phyloP scores from a whole-genome alignment of 2,113 vertebrate species.

The Morone saxatilis region DNA sequence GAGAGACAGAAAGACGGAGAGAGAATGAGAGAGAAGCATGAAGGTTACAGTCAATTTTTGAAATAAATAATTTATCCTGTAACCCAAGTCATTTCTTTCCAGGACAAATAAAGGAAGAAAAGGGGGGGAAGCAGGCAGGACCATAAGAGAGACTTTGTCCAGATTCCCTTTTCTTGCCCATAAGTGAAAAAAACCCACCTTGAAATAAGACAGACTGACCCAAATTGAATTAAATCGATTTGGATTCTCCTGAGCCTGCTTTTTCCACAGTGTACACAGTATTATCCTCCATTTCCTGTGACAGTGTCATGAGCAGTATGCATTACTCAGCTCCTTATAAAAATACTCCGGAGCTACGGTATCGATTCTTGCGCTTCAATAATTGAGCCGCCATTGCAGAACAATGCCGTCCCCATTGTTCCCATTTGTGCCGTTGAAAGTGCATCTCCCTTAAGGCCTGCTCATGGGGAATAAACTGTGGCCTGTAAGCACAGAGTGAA shows the following conservation, averaged over 20 bases:
- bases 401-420: slow-evolving; percentile 64
- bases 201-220: slow-evolving; percentile 75
- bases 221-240: slow-evolving; percentile 81
- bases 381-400: slow-evolving; percentile 76
- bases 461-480: background rate
- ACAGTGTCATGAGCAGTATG: slow-evolving; percentile 71
- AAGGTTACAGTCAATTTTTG: slow-evolving; percentile 72
- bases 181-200: slow-evolving; percentile 62
- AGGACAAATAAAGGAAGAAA: slow-evolving; percentile 66
- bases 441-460: slow-evolving; percentile 46
- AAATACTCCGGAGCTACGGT: slow-evolving; percentile 64
- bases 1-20: slow-evolving; percentile 53
- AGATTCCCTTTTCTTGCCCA: slow-evolving; percentile 59
- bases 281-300: slow-evolving; percentile 78
- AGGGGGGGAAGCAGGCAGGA: background rate
- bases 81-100: slow-evolving; percentile 64
- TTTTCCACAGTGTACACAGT: slow-evolving; percentile 72
- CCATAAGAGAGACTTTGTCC: slow-evolving; percentile 49
- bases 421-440: slow-evolving; percentile 60
- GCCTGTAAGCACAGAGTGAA: background rate
- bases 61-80: slow-evolving; percentile 72
- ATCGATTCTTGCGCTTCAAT: slow-evolving; percentile 74
- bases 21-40: slow-evolving; percentile 65
- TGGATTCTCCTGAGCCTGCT: slow-evolving; percentile 74
- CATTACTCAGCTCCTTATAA: slow-evolving; percentile 79